Evolutionary conservation across 2,113 vertebrate species (phyloP).

Genomic region (Sphaerodactylus townsendi): DNA sequence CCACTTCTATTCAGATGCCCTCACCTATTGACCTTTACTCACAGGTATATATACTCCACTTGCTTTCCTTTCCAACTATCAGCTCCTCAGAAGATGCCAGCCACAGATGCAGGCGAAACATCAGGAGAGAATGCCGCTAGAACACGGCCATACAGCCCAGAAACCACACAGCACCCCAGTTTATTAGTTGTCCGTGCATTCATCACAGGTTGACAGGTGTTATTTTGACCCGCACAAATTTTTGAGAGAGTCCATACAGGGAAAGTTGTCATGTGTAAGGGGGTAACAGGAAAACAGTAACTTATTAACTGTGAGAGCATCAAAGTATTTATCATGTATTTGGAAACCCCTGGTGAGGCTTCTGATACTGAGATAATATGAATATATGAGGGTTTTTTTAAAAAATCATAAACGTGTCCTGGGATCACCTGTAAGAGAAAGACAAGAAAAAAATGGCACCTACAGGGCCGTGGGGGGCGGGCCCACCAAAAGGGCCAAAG

Average conservation of each 20-base stretch:
- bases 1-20: too few species aligned
- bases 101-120: too few species aligned
- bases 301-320: not conserved
- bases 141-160: too few species aligned
- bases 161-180: too few species aligned
- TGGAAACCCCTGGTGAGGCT: too few species aligned
- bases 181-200: not conserved
- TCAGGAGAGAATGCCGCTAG: too few species aligned
- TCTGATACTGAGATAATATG: too few species aligned
- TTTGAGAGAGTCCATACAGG: not conserved
- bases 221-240: not conserved
- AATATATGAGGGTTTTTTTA: not conserved
- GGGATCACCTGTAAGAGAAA: not conserved
- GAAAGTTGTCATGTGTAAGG: not conserved
- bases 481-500: not conserved
- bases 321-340: too few species aligned
- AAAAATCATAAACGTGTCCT: not conserved
- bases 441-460: not conserved
- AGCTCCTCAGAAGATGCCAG: too few species aligned
- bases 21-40: too few species aligned
- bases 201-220: not conserved
- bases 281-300: not conserved
- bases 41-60: too few species aligned
- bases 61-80: too few species aligned
- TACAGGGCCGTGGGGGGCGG: not conserved